Evolutionary conservation across 2,797 vertebrate species (phyloP).

Genomic region (Eulemur rubriventer): DNA sequence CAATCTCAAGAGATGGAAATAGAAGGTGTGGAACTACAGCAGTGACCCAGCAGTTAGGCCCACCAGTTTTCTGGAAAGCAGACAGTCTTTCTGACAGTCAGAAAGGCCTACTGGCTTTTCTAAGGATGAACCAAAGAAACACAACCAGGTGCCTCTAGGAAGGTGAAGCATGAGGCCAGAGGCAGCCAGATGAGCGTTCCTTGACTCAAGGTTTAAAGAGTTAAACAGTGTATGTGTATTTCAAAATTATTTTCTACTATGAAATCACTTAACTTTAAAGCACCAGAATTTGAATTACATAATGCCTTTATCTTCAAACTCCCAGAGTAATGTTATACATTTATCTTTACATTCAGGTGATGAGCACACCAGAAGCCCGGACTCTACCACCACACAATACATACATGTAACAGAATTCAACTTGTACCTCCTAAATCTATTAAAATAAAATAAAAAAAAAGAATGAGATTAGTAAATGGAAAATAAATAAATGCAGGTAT

Average conservation of each 20-base stretch:
- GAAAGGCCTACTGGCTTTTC: background rate
- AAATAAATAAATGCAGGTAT: background rate
- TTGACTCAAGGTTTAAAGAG: background rate
- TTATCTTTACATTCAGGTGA: background rate
- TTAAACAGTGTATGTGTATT: background rate
- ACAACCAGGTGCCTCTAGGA: background rate
- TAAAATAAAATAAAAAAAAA: background rate
- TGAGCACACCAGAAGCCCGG: background rate
- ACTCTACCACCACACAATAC: background rate
- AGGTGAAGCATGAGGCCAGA: background rate
- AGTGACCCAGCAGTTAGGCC: background rate
- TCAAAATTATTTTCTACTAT: background rate
- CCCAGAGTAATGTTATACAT: background rate
- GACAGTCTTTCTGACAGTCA: background rate
- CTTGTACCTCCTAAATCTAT: background rate
- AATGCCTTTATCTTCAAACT: background rate
- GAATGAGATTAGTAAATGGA: background rate
- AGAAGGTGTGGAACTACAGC: fast-evolving
- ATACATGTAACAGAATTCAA: background rate
- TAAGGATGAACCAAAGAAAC: background rate
- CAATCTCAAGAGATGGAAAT: background rate
- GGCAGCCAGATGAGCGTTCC: background rate
- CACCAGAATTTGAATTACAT: background rate
- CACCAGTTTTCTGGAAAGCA: background rate
- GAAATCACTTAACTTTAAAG: background rate